Conservation (phyloP, 2,888 invertebrate species). For the Lucinisca nassula region DNA sequence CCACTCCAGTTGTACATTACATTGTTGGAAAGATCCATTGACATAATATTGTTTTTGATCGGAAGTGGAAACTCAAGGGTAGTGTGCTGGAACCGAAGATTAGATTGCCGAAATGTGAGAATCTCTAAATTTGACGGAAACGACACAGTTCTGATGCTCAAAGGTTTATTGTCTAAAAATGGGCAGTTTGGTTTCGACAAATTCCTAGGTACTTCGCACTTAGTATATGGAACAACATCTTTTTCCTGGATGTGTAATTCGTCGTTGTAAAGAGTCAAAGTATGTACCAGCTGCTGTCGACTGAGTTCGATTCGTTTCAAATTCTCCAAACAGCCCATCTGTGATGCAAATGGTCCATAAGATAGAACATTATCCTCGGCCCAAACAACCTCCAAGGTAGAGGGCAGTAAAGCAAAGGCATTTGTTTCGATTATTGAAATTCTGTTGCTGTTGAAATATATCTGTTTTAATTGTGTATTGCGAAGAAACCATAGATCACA, state of each 20-base stretch:
- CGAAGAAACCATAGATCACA: conserved; percentile 53
- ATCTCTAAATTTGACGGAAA: not conserved
- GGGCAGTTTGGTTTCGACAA: too few relatives aligned
- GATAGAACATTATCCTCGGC: conserved; percentile 48
- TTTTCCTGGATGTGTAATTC: not conserved
- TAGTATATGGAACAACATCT: not conserved
- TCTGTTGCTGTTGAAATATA: conserved; percentile 37
- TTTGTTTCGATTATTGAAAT: conserved; percentile 37
- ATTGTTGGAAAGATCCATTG: not conserved
- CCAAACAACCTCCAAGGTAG: conserved; percentile 16
- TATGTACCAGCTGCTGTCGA: conserved; percentile 10
- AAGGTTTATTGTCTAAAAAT: not conserved
- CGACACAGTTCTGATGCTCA: not conserved
- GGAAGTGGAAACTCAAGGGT: not conserved
- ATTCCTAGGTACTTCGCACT: not conserved
- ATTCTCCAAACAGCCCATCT: conserved; percentile 25
- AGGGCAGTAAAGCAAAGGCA: conserved; percentile 20
- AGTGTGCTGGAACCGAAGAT: not conserved
- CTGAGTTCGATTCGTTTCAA: not conserved
- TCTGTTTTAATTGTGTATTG: conserved; percentile 46
- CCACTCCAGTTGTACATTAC: conserved; percentile 11
- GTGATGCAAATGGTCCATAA: conserved; percentile 47
- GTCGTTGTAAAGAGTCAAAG: not conserved
- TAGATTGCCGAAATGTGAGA: not conserved
- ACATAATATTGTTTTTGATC: not conserved